A percentile compares a stretch with the other conserved stretches of the same genome.
Conservation (phyloP, 64 coral and sea anemone genomes). For the Montipora capricornis region DNA sequence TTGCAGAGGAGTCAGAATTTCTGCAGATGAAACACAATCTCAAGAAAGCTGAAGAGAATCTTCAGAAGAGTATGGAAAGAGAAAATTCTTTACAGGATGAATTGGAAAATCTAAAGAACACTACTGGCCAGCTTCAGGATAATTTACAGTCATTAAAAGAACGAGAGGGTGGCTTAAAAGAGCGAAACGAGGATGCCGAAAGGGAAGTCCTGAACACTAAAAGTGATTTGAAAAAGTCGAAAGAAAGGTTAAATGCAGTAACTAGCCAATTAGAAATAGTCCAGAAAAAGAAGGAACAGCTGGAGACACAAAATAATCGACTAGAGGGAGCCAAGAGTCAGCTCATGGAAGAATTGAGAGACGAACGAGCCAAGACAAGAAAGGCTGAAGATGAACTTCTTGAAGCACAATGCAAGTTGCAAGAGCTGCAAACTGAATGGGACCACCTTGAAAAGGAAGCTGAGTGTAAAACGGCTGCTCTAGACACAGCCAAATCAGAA, state of each 20-base stretch:
- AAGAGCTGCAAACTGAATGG: slow-evolving; percentile 32
- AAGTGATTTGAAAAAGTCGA: neutral
- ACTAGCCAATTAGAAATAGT: neutral
- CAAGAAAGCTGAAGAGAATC: neutral
- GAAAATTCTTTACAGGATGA: slow-evolving; percentile 18
- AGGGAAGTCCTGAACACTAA: neutral
- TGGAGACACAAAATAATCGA: slow-evolving; percentile 17
- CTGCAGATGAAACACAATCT: slow-evolving; percentile 1
- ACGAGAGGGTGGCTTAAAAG: neutral
- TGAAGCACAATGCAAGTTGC: slow-evolving; percentile 20
- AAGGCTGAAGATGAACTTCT: slow-evolving; percentile 34
- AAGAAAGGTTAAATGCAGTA: neutral
- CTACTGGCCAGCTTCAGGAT: neutral
- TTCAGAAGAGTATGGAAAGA: neutral
- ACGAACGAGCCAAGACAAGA: slow-evolving; percentile 1
- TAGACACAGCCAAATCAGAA: slow-evolving; percentile 18
- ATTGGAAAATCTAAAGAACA: neutral
- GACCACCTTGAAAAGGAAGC: slow-evolving; percentile 12
- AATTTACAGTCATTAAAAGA: neutral
- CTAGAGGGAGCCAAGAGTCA: slow-evolving; percentile 1
- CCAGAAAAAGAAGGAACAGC: neutral
- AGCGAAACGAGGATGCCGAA: neutral
- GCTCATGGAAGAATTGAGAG: neutral
- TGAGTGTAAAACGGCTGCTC: neutral
- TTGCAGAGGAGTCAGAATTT: neutral